Base-by-base conservation (phyloP, 2,797 vertebrate genomes). In the Manis crassicaudata region DNA sequence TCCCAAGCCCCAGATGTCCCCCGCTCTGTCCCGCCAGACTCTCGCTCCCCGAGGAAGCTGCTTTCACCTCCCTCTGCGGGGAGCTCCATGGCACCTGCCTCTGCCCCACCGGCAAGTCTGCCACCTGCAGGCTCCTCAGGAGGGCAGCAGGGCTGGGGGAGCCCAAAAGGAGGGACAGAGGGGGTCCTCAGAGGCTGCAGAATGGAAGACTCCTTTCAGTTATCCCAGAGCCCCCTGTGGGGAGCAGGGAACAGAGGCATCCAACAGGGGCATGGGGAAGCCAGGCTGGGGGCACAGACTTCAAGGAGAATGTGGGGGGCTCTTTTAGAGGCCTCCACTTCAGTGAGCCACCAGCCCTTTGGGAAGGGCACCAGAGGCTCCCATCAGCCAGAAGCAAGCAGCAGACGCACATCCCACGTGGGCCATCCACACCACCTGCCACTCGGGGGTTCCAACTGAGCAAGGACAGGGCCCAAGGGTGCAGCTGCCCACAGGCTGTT, bases 1-100 rank as follows among this genome's bases (percentile, higher is more conserved):
- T 95, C 83, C 50, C 50, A 43, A 87, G 82, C 68, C 88, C 95
- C 96, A 96, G 94, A 91, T 94, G 95, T 87, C 83, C 43, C 86
- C 18, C 0, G 5, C 58, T 73, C 68, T 65, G 86, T 92, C 95
- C 94, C 62, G 0, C 93, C 97, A 95, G 90, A 89, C 62, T 95
- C 92, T 50, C n/a, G 52, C 65, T 92, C 67, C 67, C 56, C 60
- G 82, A 92, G 56, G 93, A 58, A 27, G 54, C 72, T 20, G 63
- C 62, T 35, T 58, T 70, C 79, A 62, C 73, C 54, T 58, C 46
- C 87, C 40, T 18, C 20, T 7, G 14, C 35, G 7, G 35, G 35
- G 68, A 79, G 80, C 12, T 79, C 50, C 54, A 23, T 0, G 20
- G 60, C 50, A 35, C 88, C 87, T 65, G 81, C 32, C 46, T 35